Conservation (phyloP, 2,888 invertebrate genomes). For the Morpho helenor region DNA sequence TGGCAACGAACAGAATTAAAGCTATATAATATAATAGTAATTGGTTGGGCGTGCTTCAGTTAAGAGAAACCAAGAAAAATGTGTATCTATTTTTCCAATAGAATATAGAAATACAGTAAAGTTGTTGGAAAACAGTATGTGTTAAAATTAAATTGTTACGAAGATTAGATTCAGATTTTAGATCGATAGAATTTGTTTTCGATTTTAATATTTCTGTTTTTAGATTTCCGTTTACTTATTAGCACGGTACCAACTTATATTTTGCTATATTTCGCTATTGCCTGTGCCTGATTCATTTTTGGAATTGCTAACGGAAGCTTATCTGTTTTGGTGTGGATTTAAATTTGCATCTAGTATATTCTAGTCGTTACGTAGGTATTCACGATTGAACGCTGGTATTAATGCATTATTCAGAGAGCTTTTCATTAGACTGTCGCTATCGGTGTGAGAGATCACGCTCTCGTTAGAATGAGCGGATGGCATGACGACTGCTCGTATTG, state of each 20-base stretch:
- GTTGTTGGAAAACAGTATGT: too few relatives aligned
- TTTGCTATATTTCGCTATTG: slow-evolving; percentile 44
- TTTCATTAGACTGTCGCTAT: slow-evolving; percentile 76
- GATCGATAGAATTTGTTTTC: too few relatives aligned
- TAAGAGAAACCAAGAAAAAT: too few relatives aligned
- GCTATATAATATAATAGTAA: too few relatives aligned
- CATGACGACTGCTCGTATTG: slow-evolving; percentile 74
- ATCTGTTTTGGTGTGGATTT: slow-evolving; percentile 65
- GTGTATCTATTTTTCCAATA: too few relatives aligned
- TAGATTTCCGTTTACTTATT: too few relatives aligned
- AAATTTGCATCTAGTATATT: slow-evolving; percentile 74
- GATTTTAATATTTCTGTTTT: too few relatives aligned
- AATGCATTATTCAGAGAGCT: slow-evolving; percentile 78
- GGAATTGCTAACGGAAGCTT: slow-evolving; percentile 60
- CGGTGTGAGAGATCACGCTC: slow-evolving; percentile 70
- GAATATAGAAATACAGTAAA: too few relatives aligned
- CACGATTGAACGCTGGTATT: slow-evolving; percentile 78
- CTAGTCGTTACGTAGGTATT: slow-evolving; percentile 66
- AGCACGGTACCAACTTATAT: slow-evolving; percentile 28
- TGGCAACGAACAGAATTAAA: too few relatives aligned
- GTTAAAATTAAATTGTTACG: too few relatives aligned
- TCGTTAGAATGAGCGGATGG: slow-evolving; percentile 77
- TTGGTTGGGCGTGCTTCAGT: too few relatives aligned
- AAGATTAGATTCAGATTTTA: too few relatives aligned
- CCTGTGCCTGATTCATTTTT: slow-evolving; percentile 47